phyloP scores from a whole-genome alignment of 2,797 vertebrate species.

The Xenops minutus region DNA sequence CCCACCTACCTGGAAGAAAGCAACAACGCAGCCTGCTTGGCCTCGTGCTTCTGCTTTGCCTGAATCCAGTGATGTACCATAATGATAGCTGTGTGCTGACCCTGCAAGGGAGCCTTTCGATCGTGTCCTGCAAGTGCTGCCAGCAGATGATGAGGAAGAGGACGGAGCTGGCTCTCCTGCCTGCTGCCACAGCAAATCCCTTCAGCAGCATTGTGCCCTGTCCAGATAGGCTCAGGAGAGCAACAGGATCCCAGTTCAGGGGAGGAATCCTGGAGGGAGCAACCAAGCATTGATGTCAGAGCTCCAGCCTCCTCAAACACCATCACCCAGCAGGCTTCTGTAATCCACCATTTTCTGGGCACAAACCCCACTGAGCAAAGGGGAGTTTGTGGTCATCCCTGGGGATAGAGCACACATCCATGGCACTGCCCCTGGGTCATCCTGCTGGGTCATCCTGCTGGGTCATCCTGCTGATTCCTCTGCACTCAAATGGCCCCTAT shows the following conservation, averaged over 20 bases:
- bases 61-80: background rate
- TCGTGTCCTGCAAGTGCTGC: rapidly evolving
- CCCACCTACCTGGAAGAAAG: background rate
- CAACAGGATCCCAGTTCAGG: rapidly evolving
- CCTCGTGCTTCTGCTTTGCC: background rate
- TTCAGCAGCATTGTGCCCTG: rapidly evolving
- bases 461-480: background rate
- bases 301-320: background rate
- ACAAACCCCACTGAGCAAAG: background rate
- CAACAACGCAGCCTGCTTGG: background rate
- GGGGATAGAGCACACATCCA: background rate
- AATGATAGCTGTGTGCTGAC: background rate
- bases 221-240: background rate
- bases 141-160: background rate
- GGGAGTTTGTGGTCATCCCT: background rate
- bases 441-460: background rate
- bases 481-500: rapidly evolving
- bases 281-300: rapidly evolving
- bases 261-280: background rate
- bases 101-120: rapidly evolving
- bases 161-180: background rate
- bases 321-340: background rate
- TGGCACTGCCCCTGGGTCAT: background rate
- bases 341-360: background rate
- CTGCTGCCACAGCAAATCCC: background rate